phyloP scores from a whole-genome alignment of 2,888 invertebrate genomes.

The Aleiodes leptofemur region DNA sequence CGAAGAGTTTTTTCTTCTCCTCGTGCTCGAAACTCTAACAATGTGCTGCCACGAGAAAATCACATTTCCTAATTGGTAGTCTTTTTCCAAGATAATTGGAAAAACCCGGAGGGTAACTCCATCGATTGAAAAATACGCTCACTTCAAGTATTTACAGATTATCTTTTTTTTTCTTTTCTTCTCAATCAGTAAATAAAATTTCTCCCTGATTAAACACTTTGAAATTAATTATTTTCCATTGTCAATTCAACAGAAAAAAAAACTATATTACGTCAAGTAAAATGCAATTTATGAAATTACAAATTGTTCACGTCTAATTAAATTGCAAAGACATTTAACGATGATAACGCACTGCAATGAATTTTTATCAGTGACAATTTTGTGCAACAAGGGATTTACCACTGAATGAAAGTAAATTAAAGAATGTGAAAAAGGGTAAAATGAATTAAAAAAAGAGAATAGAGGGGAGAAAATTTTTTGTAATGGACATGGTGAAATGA shows the following conservation, averaged over 20 bases:
- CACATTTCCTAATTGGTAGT: constrained; percentile 59
- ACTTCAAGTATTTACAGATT: neutral
- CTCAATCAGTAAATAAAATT: no score
- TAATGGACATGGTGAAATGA: constrained; percentile 16
- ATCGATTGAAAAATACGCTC: constrained; percentile 9
- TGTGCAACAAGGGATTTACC: neutral
- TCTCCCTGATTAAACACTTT: no score
- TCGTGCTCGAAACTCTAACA: constrained; percentile 18
- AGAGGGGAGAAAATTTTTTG: neutral
- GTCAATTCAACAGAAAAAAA: no score
- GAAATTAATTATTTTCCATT: no score
- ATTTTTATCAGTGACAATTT: constrained; percentile 11
- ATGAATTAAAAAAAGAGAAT: constrained; percentile 10
- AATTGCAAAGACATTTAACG: no score
- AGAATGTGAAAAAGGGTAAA: neutral
- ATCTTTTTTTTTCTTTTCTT: neutral
- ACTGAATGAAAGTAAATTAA: constrained; percentile 4
- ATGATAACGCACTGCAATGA: neutral
- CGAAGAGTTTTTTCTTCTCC: neutral
- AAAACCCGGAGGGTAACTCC: constrained; percentile 41
- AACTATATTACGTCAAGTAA: no score
- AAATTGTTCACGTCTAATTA: neutral
- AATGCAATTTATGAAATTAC: neutral
- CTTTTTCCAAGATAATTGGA: constrained; percentile 60
- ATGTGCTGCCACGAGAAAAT: constrained; percentile 31